Conservation (phyloP, 2,888 invertebrate species). For the Aelia acuminata region DNA sequence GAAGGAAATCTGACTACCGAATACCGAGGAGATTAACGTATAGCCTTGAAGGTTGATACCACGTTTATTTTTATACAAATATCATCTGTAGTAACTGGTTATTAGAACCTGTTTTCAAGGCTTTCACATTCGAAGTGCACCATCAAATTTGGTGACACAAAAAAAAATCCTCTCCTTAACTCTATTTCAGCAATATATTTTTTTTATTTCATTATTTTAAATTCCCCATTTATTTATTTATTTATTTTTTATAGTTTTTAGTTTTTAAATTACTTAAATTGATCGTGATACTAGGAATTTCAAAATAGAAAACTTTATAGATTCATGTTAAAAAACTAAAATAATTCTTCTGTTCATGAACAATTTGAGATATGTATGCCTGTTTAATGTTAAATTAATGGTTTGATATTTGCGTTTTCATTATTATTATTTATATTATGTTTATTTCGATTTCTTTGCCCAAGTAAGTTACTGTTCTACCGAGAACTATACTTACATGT, state of each 20-base stretch:
- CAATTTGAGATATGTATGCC: too few species aligned
- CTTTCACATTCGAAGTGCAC: not conserved
- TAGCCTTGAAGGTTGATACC: not conserved
- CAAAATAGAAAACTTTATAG: too few species aligned
- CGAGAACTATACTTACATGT: not conserved
- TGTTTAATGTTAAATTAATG: too few species aligned
- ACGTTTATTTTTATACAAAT: not conserved
- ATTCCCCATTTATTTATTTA: too few species aligned
- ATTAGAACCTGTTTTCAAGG: not conserved
- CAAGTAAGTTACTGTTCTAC: not conserved
- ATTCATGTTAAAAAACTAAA: too few species aligned
- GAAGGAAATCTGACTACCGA: not conserved
- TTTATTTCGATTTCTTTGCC: not conserved
- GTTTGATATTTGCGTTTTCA: not conserved
- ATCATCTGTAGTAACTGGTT: not conserved
- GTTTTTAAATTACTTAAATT: too few species aligned
- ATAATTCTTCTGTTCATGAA: too few species aligned
- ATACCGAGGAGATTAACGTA: not conserved
- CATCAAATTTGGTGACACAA: not conserved
- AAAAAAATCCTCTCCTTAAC: not conserved
- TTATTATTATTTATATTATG: not conserved
- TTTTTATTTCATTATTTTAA: not conserved
- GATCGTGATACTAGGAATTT: too few species aligned
- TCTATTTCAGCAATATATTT: not conserved
- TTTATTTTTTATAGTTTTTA: too few species aligned